A percentile compares a stretch with the other conserved stretches of the same genome.
These are phyloP conservation scores for Rhipidura dahli DNA, from an alignment of 2,113 vertebrate species.

Conservation along the genomic window DNA sequence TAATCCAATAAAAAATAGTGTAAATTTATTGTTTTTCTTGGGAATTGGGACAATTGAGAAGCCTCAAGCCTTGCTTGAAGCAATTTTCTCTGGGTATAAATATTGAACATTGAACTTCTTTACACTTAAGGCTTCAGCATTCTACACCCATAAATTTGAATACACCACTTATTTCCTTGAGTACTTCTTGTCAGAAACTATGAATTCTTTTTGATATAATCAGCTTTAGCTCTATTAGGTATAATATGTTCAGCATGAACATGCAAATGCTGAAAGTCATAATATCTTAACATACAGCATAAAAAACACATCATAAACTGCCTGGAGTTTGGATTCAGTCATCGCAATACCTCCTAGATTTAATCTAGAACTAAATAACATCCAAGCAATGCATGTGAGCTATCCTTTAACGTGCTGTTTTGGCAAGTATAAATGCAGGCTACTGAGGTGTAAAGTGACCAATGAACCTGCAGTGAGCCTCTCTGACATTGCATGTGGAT, in stretches of 20 bases:
- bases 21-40: not conserved
- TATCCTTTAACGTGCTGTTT: not conserved
- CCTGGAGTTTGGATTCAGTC: not conserved
- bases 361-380: not conserved
- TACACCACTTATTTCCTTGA: not conserved
- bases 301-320: not conserved
- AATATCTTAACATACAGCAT: not conserved
- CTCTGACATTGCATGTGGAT: not conserved
- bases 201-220: not conserved
- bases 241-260: not conserved
- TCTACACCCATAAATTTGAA: not conserved
- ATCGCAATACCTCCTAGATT: not conserved
- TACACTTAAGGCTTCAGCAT: not conserved
- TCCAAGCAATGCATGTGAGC: not conserved
- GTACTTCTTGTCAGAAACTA: not conserved
- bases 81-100: not conserved
- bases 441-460: not conserved
- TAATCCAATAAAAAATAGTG: not conserved
- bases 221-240: not conserved
- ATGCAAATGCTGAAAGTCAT: not conserved
- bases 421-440: not conserved
- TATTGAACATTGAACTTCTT: not conserved
- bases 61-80: not conserved
- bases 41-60: not conserved
- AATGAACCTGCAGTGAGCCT: not conserved